Percentiles rank a stretch among this genome's conserved stretches.
Evolutionary conservation across 1,140 invertebrate genomes (phyloP).

Genomic region (Eciton burchellii): DNA sequence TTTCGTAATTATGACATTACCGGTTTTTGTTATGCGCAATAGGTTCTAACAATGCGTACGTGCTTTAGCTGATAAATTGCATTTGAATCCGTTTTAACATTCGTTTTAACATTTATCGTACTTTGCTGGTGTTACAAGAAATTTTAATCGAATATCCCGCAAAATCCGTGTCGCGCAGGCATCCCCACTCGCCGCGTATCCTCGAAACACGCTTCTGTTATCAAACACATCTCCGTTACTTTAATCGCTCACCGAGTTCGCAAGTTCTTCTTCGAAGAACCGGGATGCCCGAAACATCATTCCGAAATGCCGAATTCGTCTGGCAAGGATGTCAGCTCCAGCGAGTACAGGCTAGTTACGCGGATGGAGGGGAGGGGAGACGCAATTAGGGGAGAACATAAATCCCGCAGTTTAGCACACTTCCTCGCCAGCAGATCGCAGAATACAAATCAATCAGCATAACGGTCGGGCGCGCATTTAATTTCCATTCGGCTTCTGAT

Average conservation of each 20-base stretch:
- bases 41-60: too few species aligned
- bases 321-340: constrained; percentile 35
- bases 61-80: too few species aligned
- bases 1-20: too few species aligned
- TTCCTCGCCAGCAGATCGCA: constrained; percentile 82
- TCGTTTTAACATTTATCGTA: too few species aligned
- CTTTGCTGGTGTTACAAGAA: background rate
- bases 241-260: constrained; percentile 30
- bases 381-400: constrained; percentile 85
- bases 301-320: constrained; percentile 41
- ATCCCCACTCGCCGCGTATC: constrained; percentile 1
- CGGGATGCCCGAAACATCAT: constrained; percentile 29
- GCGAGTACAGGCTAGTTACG: constrained; percentile 13
- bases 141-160: constrained; percentile 1
- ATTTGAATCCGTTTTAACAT: too few species aligned
- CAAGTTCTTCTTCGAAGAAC: background rate
- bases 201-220: constrained; percentile 13
- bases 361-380: constrained; percentile 49
- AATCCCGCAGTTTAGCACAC: constrained; percentile 84
- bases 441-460: constrained; percentile 85
- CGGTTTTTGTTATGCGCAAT: too few species aligned
- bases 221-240: constrained; percentile 29
- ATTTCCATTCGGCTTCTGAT: constrained; percentile 83
- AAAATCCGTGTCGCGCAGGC: background rate
- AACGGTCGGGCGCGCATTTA: constrained; percentile 85